Conservation (phyloP, 2,113 vertebrate genomes). For the Oncorhynchus keta region DNA sequence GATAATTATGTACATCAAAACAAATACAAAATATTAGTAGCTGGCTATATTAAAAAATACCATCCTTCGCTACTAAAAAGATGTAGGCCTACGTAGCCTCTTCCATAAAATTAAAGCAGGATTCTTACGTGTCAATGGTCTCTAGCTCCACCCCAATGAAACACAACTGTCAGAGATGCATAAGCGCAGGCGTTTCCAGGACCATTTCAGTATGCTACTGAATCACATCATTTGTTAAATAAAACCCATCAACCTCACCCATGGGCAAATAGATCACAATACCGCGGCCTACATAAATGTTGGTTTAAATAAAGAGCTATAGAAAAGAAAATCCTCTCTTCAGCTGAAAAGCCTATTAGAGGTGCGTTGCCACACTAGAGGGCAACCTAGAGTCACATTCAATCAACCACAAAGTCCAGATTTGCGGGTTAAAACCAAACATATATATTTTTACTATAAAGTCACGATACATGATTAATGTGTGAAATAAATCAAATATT, state of each 20-base stretch:
- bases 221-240: background rate
- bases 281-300: background rate
- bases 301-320: background rate
- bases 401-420: background rate
- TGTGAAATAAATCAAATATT: background rate
- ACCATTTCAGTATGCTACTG: background rate
- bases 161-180: slow-evolving; percentile 13
- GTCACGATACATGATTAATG: background rate
- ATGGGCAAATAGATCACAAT: too few relatives aligned
- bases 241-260: background rate
- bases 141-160: slow-evolving; percentile 61
- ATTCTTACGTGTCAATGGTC: slow-evolving; percentile 71
- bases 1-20: slow-evolving; percentile 32
- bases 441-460: background rate
- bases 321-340: background rate
- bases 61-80: slow-evolving; percentile 27
- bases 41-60: background rate
- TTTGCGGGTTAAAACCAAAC: background rate
- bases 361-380: slow-evolving; percentile 2
- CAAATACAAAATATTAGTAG: background rate
- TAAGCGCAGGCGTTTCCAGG: background rate
- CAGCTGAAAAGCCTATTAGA: background rate
- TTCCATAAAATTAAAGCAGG: slow-evolving; percentile 55
- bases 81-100: slow-evolving; percentile 23
- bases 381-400: slow-evolving; percentile 10